phyloP scores from a whole-genome alignment of 2,888 invertebrate species.

The Cheilosia vernalis region DNA sequence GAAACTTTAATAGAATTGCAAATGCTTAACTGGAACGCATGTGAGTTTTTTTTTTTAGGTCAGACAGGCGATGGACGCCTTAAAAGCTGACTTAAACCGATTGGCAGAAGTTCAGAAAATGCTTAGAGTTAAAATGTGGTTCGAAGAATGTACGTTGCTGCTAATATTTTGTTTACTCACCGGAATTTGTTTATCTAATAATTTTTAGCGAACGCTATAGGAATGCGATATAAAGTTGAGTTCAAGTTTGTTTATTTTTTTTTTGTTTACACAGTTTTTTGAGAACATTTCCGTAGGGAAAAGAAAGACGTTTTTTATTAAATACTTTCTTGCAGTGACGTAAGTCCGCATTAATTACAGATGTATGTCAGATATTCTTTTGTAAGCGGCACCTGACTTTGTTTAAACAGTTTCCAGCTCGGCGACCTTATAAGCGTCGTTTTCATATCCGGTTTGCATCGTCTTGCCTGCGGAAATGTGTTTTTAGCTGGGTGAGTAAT shows the following conservation, averaged over 20 bases:
- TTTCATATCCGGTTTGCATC: too few species aligned
- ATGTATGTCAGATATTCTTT: not conserved
- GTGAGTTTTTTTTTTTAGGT: constrained; percentile 20
- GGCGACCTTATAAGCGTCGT: not conserved
- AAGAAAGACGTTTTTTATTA: not conserved
- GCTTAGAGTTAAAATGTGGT: not conserved
- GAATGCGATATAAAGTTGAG: not conserved
- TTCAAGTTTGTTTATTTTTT: constrained; percentile 20
- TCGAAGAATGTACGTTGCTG: not conserved
- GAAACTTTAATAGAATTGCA: constrained; percentile 30
- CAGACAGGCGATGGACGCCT: constrained; percentile 2
- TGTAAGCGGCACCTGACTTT: not conserved
- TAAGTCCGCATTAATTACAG: not conserved
- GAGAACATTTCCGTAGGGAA: not conserved
- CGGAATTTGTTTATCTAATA: constrained; percentile 5
- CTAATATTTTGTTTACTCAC: constrained; percentile 2
- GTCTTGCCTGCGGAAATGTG: too few species aligned
- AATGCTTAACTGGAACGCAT: constrained; percentile 12
- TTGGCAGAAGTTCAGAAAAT: not conserved
- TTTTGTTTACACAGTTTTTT: not conserved
- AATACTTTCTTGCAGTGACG: not conserved
- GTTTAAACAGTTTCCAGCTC: not conserved
- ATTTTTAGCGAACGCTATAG: constrained; percentile 16
- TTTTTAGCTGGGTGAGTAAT: too few species aligned
- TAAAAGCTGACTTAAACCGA: not conserved